Conservation (phyloP, 2,113 vertebrate species). For the Neodontobutis hainanensis region DNA sequence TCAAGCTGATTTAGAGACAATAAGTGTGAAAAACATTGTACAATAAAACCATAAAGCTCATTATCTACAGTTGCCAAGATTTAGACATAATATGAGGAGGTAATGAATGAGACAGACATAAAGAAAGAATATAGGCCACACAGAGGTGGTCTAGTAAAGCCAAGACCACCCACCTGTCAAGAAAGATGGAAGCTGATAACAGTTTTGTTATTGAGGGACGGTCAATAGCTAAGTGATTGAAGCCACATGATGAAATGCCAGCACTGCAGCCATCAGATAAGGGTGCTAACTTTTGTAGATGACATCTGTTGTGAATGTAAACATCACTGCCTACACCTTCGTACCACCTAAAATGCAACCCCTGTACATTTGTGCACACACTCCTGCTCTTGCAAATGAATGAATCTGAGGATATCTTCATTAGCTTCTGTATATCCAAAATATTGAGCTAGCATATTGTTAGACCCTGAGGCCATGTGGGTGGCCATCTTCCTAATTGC, state of each 20-base stretch:
- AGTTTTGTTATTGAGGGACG: slow-evolving; percentile 41
- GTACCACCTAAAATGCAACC: neutral
- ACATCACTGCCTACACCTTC: neutral
- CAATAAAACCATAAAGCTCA: slow-evolving; percentile 22
- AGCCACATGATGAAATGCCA: slow-evolving; percentile 30
- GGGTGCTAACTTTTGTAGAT: neutral
- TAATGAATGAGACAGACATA: slow-evolving; percentile 40
- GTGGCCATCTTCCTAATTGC: slow-evolving; percentile 69
- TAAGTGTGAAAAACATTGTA: slow-evolving; percentile 9
- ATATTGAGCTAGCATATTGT: slow-evolving; percentile 67
- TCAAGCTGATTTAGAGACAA: slow-evolving; percentile 10
- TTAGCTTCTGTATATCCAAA: slow-evolving; percentile 52
- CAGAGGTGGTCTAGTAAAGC: slow-evolving; percentile 44
- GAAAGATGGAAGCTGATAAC: slow-evolving; percentile 60
- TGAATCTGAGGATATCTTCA: slow-evolving; percentile 42
- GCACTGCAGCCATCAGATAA: neutral
- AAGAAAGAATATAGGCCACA: slow-evolving; percentile 18
- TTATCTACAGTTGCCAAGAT: slow-evolving; percentile 50
- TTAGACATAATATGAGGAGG: slow-evolving; percentile 35
- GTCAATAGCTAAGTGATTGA: slow-evolving; percentile 54
- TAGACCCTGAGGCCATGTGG: slow-evolving; percentile 52
- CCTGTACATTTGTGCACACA: slow-evolving; percentile 11
- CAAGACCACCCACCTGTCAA: slow-evolving; percentile 48
- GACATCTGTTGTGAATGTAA: slow-evolving; percentile 7
- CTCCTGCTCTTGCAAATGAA: slow-evolving; percentile 24